Base-by-base conservation (phyloP, 2,888 invertebrate species). In the Sarcophaga variegata region DNA sequence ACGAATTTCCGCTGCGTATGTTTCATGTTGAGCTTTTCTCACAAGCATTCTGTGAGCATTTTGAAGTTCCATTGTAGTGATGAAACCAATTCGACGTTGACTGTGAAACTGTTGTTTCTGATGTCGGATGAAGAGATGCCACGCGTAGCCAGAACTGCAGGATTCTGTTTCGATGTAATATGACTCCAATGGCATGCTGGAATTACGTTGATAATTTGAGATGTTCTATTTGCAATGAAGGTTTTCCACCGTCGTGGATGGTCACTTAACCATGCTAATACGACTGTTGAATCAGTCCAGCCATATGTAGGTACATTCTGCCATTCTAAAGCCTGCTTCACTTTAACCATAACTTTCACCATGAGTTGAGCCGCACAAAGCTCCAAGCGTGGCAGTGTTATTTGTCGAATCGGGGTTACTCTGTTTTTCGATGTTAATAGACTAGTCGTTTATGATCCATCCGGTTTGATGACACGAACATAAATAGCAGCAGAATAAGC, bases 351-450 rank as follows among this genome's bases (percentile, higher is more conserved):
- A 14, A 84, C 69, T 59, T 82, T 84, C 3, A 62, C 66, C 79
- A 84, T 70, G 4, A 85, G 49, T 4, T 85, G 82, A 14, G 87
- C 84, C 0, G 87, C 87, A 25, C 83, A 88, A n/a, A 88, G 54
- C 25, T 88, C 83, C 12, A 88, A 66, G 5, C 72, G 47, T 37
- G 85, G 85, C n/a, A 85, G 49, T 17, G 83, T 75, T 10, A 85
- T 60, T 37, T 85, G 82, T 71, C 82, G 80, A 22, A 81, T 59
- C 1, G 81, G 85, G 37, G 80, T 60, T 20, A 87, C 85, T 5
- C 77, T 54, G 10, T 79, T 81, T 70, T 85, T 87, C n/a, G 82
- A 54, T 22, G 79, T 45, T 8, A 22, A 22, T 22, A 22, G 22
- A 22, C 22, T 22, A 22, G 22, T 22, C 22, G 22, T 22, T 22